A percentile compares a stretch with the other conserved stretches of the same genome.
Conservation (phyloP, 1,140 invertebrate genomes). For the Caerostris extrusa region DNA sequence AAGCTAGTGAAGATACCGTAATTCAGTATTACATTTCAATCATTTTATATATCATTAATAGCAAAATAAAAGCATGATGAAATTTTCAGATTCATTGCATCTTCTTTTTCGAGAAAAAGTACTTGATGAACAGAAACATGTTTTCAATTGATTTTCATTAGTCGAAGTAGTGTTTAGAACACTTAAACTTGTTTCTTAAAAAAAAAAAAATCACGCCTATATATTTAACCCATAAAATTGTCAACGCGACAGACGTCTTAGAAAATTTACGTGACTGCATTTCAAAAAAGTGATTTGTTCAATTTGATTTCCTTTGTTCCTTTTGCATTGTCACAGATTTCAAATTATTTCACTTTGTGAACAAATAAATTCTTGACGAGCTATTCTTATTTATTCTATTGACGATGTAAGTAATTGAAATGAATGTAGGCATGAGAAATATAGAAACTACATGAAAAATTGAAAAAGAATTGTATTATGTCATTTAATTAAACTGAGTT, state of each 20-base stretch:
- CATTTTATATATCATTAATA: too few relatives aligned
- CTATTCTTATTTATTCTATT: background rate
- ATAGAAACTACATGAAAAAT: too few relatives aligned
- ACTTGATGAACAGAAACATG: too few relatives aligned
- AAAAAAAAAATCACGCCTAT: background rate
- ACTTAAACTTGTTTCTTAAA: background rate
- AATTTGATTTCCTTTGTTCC: background rate
- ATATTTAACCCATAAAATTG: background rate
- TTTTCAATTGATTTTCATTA: too few relatives aligned
- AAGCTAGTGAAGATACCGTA: too few relatives aligned
- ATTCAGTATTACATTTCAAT: too few relatives aligned
- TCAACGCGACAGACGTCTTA: background rate
- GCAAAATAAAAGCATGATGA: too few relatives aligned
- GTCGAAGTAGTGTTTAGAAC: too few relatives aligned
- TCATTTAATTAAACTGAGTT: too few relatives aligned
- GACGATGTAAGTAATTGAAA: background rate
- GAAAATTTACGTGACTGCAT: conserved; percentile 10
- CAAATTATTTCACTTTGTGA: conserved; percentile 4
- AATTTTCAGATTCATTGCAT: too few relatives aligned
- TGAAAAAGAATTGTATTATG: too few relatives aligned
- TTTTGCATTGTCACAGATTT: background rate
- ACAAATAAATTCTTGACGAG: background rate
- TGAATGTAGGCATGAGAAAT: background rate
- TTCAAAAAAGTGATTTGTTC: conserved; percentile 6
- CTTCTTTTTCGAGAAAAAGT: too few relatives aligned